phyloP scores from a whole-genome alignment of 2,888 invertebrate species.

The Anthophora plumipes region DNA sequence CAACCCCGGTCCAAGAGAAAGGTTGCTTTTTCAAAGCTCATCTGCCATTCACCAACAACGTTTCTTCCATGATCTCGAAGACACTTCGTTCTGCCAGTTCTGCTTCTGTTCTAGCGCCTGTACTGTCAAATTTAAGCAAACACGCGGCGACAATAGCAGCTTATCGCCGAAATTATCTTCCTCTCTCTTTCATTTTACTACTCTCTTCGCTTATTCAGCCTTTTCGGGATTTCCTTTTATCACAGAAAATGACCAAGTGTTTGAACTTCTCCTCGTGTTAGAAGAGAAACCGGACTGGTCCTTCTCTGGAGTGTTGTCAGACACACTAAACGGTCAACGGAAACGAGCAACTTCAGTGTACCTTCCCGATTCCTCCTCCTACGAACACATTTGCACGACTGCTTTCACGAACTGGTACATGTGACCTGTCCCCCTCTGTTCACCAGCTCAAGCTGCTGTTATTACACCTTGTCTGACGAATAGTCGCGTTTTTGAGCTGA shows the following conservation, averaged over 20 bases:
- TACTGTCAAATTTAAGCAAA: neutral
- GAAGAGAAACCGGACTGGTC: conserved; percentile 5
- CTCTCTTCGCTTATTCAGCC: neutral
- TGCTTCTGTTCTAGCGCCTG: too few relatives aligned
- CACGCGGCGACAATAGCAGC: neutral
- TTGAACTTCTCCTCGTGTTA: neutral
- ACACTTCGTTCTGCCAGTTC: too few relatives aligned
- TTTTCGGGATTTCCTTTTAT: neutral
- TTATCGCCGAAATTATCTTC: neutral
- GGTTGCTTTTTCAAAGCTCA: neutral
- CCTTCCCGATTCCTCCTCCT: conserved; percentile 44
- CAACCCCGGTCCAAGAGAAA: neutral
- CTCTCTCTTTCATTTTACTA: neutral
- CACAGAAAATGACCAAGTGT: neutral
- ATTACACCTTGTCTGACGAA: conserved; percentile 9
- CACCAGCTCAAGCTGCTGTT: neutral
- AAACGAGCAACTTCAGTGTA: conserved; percentile 26
- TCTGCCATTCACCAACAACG: neutral
- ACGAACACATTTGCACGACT: conserved; percentile 6
- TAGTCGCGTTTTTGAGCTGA: conserved; percentile 27
- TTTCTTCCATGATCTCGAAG: neutral
- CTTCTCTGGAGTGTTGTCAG: conserved; percentile 9
- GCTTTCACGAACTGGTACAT: conserved; percentile 35
- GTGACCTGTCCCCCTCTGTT: conserved; percentile 20
- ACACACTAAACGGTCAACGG: conserved; percentile 45